These are phyloP conservation scores for Ondatra zibethicus DNA, from an alignment of 2,113 vertebrate species.

Conservation along the genomic window DNA sequence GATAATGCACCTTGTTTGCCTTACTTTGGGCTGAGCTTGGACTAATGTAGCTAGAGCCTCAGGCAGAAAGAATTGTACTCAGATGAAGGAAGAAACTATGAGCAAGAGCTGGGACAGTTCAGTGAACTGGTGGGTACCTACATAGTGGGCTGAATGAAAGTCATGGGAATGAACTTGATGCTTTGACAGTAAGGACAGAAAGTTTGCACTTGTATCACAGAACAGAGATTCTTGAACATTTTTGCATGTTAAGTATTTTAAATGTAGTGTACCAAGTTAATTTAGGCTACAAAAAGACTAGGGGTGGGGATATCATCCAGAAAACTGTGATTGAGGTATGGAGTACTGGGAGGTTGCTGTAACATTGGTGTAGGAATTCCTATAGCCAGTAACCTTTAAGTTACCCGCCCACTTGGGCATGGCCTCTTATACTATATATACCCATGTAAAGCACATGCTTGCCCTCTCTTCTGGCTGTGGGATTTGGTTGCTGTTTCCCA, in stretches of 20 bases:
- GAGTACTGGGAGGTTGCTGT: neutral
- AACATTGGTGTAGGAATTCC: too few species aligned
- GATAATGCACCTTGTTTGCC: neutral
- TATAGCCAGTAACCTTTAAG: too few species aligned
- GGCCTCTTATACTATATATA: too few species aligned
- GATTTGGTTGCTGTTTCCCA: too few species aligned
- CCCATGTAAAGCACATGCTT: too few species aligned
- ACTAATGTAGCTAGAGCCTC: neutral
- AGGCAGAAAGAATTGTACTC: too few species aligned
- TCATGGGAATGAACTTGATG: fast-evolving
- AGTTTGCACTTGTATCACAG: too few species aligned
- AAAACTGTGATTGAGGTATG: neutral
- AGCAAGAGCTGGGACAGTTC: neutral
- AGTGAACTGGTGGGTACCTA: neutral
- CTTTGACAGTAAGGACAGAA: neutral
- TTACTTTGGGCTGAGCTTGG: neutral
- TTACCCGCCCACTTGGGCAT: too few species aligned
- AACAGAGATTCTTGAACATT: neutral
- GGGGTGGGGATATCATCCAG: neutral
- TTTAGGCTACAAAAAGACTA: neutral
- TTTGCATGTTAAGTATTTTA: neutral
- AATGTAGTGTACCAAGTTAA: neutral
- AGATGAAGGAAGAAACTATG: neutral
- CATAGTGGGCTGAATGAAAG: neutral
- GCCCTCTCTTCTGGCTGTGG: too few species aligned